Evolutionary conservation across 2,113 vertebrate species (phyloP).

Genomic region (Heliornis fulica): DNA sequence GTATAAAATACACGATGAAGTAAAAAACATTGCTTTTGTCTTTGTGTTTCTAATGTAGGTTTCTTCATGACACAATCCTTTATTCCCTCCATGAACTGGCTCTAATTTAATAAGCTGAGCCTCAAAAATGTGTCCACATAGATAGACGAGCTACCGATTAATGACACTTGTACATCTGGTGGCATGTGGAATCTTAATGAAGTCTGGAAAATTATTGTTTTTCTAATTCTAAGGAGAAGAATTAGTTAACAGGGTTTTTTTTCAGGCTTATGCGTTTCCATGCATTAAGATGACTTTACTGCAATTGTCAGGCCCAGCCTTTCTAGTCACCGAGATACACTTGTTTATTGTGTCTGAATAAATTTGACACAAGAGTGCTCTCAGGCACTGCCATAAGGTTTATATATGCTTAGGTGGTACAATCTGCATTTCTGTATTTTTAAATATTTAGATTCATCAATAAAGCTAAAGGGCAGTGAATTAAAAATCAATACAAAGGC

Average conservation of each 20-base stretch:
- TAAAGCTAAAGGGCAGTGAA: constrained; percentile 53
- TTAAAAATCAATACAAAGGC: constrained; percentile 60
- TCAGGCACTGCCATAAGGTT: neutral
- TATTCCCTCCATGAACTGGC: neutral
- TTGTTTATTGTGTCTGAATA: constrained; percentile 2
- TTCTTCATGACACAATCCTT: neutral
- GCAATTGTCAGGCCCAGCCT: neutral
- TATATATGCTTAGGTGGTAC: neutral
- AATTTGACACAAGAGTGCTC: neutral
- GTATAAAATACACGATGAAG: neutral
- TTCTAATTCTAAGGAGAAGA: neutral
- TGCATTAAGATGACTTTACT: neutral
- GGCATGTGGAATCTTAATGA: neutral
- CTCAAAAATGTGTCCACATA: neutral
- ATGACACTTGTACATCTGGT: neutral
- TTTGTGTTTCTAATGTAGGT: neutral
- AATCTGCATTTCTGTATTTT: constrained; percentile 20
- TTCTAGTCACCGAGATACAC: neutral
- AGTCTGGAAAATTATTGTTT: neutral
- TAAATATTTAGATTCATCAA: constrained; percentile 53
- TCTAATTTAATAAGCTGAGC: neutral
- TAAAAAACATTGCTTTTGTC: neutral
- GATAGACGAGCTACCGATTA: neutral
- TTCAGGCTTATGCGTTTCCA: neutral
- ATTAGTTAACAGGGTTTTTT: neutral